Evolutionary conservation across 2,113 vertebrate species (phyloP).

Genomic region (Thinocorus orbignyianus): DNA sequence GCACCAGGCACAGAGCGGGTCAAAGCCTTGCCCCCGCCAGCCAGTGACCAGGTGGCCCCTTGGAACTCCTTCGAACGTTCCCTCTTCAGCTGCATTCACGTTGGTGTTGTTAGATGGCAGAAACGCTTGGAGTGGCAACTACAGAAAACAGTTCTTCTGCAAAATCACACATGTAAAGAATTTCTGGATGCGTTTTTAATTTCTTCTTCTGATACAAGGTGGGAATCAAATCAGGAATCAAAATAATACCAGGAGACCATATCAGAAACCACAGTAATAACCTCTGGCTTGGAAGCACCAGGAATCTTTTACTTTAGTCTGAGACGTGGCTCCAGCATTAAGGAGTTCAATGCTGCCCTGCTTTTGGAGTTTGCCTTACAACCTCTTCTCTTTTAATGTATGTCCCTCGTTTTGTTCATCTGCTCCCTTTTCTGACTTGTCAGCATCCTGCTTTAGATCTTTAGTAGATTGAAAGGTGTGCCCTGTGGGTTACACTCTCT

Average conservation of each 20-base stretch:
- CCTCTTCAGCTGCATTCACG: not conserved
- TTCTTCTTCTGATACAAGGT: not conserved
- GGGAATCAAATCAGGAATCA: not conserved
- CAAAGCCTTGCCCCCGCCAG: not conserved
- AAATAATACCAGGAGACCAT: not conserved
- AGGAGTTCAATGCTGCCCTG: not conserved
- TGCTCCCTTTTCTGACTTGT: slow-evolving; percentile 61
- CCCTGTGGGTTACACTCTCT: slow-evolving; percentile 56
- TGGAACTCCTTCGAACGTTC: not conserved
- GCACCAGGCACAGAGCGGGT: not conserved
- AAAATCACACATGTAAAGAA: not conserved
- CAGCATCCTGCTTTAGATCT: slow-evolving; percentile 55
- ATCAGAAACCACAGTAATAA: not conserved
- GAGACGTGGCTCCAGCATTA: not conserved
- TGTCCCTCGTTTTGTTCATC: slow-evolving; percentile 4
- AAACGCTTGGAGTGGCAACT: not conserved
- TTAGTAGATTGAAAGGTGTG: slow-evolving; percentile 68
- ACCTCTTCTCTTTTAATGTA: not conserved
- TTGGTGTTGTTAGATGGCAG: not conserved
- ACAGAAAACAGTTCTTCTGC: not conserved
- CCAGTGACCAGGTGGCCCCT: not conserved
- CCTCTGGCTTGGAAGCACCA: not conserved
- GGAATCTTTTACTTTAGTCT: not conserved
- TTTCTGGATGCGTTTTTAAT: not conserved
- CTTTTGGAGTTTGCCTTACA: not conserved